Evolutionary conservation across 2,113 vertebrate species (phyloP), one percentile per base, ranked within the genome.

Genomic region (Acanthisitta chloris): DNA sequence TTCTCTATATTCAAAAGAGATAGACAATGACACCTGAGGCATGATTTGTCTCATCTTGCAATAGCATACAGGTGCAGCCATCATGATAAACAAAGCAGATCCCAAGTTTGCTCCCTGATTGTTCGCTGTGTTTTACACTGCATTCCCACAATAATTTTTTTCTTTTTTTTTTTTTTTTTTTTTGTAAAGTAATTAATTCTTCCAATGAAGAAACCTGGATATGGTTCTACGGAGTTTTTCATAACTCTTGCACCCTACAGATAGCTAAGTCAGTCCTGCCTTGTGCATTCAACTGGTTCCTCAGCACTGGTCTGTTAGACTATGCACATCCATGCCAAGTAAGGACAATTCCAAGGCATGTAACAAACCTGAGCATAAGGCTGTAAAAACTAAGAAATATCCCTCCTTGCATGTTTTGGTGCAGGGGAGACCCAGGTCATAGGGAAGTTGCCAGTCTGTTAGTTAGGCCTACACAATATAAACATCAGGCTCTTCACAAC

Each of bases 301-400:
- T 81, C 62, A 86, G 5, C 4, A 9, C 15, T 25, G 11, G 16
- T 33, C 31, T 4, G 3, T n/a, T 5, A 61, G 28, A 16, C 31
- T 10, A 9, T 0, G 0, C 1, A 24, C 2, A 81, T 6, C 6
- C 0, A 0, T 49, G 20, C 7, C 10, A 40, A 52, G 31, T 33
- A 58, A 91, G 36, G 23, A 16, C 2, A 12, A 12, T 20, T 55
- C 15, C 65, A 76, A 73, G 23, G 2, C 25, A 16, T 1, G 0
- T 12, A 69, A 55, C 3, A 69, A 55, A 10, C 24, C 17, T 42
- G 34, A 69, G 11, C 16, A 70, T 1, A 4, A 86, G 29, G 6
- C 2, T 86, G 8, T 33, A 70, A 42, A 83, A 77, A 13, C 5
- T 45, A 17, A 38, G 62, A 81, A 62, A 43, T 16, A 54, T 23